Evolutionary conservation across 2,888 invertebrate genomes (phyloP), one percentile per base, ranked within the genome.

Genomic region (Cosmia trapezina): DNA sequence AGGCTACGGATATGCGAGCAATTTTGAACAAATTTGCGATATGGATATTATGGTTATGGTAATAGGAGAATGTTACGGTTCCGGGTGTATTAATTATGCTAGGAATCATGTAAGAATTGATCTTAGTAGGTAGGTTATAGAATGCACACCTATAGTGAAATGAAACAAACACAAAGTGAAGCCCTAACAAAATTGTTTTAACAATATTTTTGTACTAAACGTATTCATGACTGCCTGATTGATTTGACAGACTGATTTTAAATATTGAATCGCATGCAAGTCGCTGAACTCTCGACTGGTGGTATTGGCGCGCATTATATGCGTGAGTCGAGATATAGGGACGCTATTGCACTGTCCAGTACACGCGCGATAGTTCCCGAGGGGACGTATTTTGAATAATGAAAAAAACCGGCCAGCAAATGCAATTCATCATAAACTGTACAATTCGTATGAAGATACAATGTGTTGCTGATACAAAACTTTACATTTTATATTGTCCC

Each of bases 11-110:
- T 53, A 53, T 65, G 53, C 5, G 41, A 73, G 61, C 12, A 45
- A 72, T 62, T 75, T 51, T 43, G 41, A 37, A 69, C 19, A 28
- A 53, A 63, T 63, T 69, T 59, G 43, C 9, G 12, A 49, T 56
- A 47, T 12, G 8, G 47, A 28, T 28, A 28, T 28, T 41, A 53
- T 22, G 54, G n/a, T 8, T 64, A 4, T 53, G 5, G 6, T 0
- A 12, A 19, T 5, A 33, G 1, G 14, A 63, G 1, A 33, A 33
- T 33, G 28, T 43, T 47, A 47, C 8, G 51, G 22, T 45, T 59
- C 14, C 11, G n/a, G 28, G 2, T 47, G 28, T 28, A 41, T 37
- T 4, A 37, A 33, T 66, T 54, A 57, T 22, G 12, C 2, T 7
- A 41, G 17, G 12, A 28, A 22, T 22, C 6, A 7, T 62, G 19